Percentiles rank a stretch among this genome's conserved stretches.
Evolutionary conservation across 2,113 vertebrate genomes (phyloP).

Genomic region (Sarotherodon lohbergeri): DNA sequence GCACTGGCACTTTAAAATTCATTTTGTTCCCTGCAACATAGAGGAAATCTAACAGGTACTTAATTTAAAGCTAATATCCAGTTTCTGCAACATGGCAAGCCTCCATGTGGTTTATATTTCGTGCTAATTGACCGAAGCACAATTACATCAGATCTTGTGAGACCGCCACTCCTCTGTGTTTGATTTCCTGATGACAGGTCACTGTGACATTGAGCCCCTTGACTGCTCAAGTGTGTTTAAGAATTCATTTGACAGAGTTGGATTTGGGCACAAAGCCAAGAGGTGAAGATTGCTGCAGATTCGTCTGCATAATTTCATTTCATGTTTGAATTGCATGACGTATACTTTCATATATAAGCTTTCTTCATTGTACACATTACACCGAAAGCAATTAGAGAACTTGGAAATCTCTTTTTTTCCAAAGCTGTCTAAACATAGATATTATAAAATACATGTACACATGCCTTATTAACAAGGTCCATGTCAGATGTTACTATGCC

Average conservation of each 20-base stretch:
- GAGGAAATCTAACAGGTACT: background rate
- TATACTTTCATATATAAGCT: background rate
- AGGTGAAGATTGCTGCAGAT: background rate
- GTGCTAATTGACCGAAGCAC: background rate
- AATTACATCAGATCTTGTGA: background rate
- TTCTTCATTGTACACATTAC: background rate
- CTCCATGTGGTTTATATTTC: background rate
- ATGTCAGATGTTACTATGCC: background rate
- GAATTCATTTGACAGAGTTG: background rate
- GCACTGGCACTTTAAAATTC: background rate
- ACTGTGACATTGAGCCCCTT: background rate
- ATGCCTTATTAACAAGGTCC: background rate
- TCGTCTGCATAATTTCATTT: background rate
- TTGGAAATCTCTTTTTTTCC: background rate
- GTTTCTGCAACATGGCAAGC: background rate
- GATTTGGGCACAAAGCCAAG: conserved; percentile 14
- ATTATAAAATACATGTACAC: background rate
- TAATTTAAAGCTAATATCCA: background rate
- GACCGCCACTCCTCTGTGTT: background rate
- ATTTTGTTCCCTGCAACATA: background rate
- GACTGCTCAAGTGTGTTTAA: conserved; percentile 16
- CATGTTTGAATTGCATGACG: background rate
- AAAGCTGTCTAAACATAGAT: background rate
- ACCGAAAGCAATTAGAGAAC: background rate
- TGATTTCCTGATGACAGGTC: conserved; percentile 14